phyloP scores from a whole-genome alignment of 23 tunicate genomes.

The Pegea sp. region DNA sequence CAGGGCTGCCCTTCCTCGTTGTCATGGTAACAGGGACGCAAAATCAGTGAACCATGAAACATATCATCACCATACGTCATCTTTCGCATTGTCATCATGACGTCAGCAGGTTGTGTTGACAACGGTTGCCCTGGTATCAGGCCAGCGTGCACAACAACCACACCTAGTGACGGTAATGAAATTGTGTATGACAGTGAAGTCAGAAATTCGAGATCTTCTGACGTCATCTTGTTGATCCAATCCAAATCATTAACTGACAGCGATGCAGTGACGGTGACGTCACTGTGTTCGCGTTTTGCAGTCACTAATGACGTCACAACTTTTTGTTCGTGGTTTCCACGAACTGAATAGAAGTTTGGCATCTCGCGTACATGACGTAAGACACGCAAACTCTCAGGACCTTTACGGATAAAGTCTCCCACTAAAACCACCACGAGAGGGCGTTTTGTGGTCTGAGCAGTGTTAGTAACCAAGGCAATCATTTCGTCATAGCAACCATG shows the following conservation, averaged over 20 bases:
- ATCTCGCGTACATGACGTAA: constrained; percentile 16
- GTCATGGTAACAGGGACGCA: constrained; percentile 12
- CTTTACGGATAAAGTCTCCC: constrained; percentile 83
- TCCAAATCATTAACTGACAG: too few species aligned
- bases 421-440: constrained; percentile 37
- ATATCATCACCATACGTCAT: constrained; percentile 13
- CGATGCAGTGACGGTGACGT: too few species aligned
- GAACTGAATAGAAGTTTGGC: constrained; percentile 12
- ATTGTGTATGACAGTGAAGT: constrained; percentile 60
- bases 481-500: constrained; percentile 65
- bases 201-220: constrained; percentile 13
- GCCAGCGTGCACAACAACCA: constrained; percentile 78
- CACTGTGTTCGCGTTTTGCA: background rate
- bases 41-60: constrained; percentile 23
- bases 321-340: constrained; percentile 96
- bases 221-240: constrained; percentile 22
- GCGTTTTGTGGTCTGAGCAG: constrained; percentile 2
- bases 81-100: constrained; percentile 66
- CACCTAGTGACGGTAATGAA: constrained; percentile 25
- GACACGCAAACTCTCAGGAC: constrained; percentile 54
- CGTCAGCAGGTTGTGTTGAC: constrained; percentile 17
- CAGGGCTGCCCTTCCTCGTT: constrained; percentile 28
- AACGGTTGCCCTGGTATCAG: constrained; percentile 29
- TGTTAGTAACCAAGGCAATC: constrained; percentile 6
- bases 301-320: constrained; percentile 13